A percentile compares a stretch with the other conserved stretches of the same genome.
phyloP scores from a whole-genome alignment of 2,888 invertebrate genomes.

The Lucinisca nassula region DNA sequence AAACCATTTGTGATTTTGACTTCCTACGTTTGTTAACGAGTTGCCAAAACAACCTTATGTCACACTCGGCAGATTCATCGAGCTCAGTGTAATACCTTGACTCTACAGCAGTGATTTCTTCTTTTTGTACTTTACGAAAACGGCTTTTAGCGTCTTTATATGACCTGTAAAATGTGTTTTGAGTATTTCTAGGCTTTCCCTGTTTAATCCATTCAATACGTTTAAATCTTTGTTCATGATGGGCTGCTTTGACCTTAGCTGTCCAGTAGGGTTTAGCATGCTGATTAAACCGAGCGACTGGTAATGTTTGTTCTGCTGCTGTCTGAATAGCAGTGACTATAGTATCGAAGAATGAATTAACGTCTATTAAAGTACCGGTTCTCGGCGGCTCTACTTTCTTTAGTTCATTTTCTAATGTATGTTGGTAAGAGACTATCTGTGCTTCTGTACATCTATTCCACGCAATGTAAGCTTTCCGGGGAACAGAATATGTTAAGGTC shows the following conservation, averaged over 20 bases:
- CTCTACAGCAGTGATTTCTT: neutral
- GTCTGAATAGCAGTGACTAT: neutral
- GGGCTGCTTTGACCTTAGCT: neutral
- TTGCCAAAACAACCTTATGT: neutral
- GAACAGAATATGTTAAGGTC: neutral
- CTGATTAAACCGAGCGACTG: neutral
- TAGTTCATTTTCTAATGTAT: neutral
- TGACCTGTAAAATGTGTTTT: neutral
- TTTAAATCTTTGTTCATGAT: neutral
- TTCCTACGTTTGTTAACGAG: neutral
- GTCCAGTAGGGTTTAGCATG: conserved; percentile 1
- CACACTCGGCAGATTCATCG: neutral
- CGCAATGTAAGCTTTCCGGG: neutral
- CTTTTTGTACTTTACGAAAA: neutral
- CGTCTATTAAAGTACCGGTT: neutral
- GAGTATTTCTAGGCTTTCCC: neutral
- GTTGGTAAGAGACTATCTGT: neutral
- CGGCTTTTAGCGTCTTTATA: neutral
- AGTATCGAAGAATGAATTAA: neutral
- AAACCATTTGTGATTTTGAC: neutral
- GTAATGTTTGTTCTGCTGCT: neutral
- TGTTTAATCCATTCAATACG: neutral
- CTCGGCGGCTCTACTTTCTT: neutral
- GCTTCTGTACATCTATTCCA: neutral
- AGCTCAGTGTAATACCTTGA: neutral